A percentile compares a stretch with the other conserved stretches of the same genome.
Conservation (phyloP, 2,888 invertebrate species). For the Euproctis similis region DNA sequence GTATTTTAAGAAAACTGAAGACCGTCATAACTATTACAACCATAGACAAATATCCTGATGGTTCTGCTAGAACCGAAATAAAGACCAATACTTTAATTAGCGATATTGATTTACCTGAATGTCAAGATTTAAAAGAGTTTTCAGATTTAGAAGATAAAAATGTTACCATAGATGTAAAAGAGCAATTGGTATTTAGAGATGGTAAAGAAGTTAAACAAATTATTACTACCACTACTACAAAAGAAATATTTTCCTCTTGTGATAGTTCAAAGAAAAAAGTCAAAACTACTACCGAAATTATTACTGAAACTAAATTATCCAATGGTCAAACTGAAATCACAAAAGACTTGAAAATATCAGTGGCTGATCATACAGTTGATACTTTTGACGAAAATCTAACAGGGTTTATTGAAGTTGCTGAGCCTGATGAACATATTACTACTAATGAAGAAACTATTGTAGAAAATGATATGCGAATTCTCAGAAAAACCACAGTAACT, state of each 20-base stretch:
- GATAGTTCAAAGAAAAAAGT: slow-evolving; percentile 48
- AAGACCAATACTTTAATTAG: slow-evolving; percentile 50
- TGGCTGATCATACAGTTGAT: slow-evolving; percentile 49
- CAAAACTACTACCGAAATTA: slow-evolving; percentile 50
- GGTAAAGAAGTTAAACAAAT: slow-evolving; percentile 48
- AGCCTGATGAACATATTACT: slow-evolving; percentile 40
- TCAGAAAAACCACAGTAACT: slow-evolving; percentile 49
- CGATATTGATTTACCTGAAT: slow-evolving; percentile 32
- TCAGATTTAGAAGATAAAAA: slow-evolving; percentile 41
- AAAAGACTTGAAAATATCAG: slow-evolving; percentile 58
- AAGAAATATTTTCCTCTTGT: slow-evolving; percentile 43
- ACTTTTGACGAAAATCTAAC: slow-evolving; percentile 46
- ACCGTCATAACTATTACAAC: slow-evolving; percentile 39
- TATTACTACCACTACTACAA: slow-evolving; percentile 56
- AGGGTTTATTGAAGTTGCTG: slow-evolving; percentile 39
- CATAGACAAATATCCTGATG: slow-evolving; percentile 48
- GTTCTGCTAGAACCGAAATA: slow-evolving; percentile 42
- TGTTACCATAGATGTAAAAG: slow-evolving; percentile 44
- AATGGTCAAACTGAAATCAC: slow-evolving; percentile 55
- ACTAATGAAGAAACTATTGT: slow-evolving; percentile 34
- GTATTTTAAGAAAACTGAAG: slow-evolving; percentile 36
- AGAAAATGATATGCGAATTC: slow-evolving; percentile 45
- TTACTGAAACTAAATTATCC: slow-evolving; percentile 49
- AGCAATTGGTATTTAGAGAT: slow-evolving; percentile 36
- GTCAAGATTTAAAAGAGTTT: slow-evolving; percentile 34